Evolutionary conservation across 2,888 invertebrate species (phyloP).

Genomic region (Andricus quercusramuli): DNA sequence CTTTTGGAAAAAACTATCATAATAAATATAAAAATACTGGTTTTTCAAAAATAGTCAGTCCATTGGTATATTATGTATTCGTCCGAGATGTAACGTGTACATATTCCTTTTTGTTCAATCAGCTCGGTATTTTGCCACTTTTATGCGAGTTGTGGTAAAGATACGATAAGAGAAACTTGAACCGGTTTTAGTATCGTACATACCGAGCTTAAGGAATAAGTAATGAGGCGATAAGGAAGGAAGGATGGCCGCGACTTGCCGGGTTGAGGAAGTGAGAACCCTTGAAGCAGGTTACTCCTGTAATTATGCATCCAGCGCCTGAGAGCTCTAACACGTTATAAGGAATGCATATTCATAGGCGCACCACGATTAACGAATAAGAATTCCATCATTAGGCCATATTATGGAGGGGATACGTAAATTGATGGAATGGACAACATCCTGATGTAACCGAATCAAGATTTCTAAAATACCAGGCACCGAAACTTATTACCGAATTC

Average conservation of each 20-base stretch:
- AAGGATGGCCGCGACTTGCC: background rate
- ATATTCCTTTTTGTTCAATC: background rate
- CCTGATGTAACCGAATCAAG: too few relatives aligned
- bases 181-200: constrained; percentile 37
- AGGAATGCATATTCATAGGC: constrained; percentile 67
- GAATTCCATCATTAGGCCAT: background rate
- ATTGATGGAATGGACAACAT: background rate
- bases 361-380: constrained; percentile 42
- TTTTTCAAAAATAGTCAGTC: background rate
- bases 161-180: constrained; percentile 35
- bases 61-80: background rate
- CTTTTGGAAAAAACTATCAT: too few relatives aligned
- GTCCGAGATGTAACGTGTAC: background rate
- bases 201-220: constrained; percentile 27
- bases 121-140: background rate
- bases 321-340: constrained; percentile 50
- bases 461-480: too few relatives aligned
- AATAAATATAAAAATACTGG: too few relatives aligned
- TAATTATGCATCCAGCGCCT: constrained; percentile 60
- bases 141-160: constrained; percentile 16
- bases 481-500: too few relatives aligned
- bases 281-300: constrained; percentile 57
- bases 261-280: constrained; percentile 26
- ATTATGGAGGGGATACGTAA: background rate
- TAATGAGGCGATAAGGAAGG: constrained; percentile 10